phyloP scores from a whole-genome alignment of 2,113 vertebrate species.

The Xenus cinereus region DNA sequence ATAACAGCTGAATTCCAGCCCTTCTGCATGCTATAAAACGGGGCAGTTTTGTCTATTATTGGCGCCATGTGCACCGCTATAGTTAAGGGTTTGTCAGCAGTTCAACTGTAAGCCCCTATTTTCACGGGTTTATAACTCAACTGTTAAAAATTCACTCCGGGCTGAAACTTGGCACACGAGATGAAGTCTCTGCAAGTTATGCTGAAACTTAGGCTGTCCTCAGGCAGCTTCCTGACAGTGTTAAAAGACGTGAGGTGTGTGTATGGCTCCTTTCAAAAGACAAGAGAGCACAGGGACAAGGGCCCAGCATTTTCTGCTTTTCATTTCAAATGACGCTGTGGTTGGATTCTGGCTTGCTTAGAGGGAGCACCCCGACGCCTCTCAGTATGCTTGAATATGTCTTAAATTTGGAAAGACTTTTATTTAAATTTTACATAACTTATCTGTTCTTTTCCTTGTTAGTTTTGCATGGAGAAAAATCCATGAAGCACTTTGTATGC shows the following conservation, averaged over 20 bases:
- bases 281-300: not conserved
- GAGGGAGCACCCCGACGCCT: not conserved
- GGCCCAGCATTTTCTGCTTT: not conserved
- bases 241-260: not conserved
- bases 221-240: not conserved
- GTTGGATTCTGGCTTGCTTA: not conserved
- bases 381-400: fast-evolving
- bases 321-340: not conserved
- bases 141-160: conserved; percentile 50
- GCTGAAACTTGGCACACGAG: conserved; percentile 30
- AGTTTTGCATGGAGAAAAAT: not conserved
- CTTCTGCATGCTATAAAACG: conserved; percentile 56
- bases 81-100: conserved; percentile 34
- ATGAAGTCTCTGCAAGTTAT: not conserved
- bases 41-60: conserved; percentile 55
- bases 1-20: conserved; percentile 71
- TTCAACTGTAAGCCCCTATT: conserved; percentile 43
- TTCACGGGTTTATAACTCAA: conserved; percentile 37
- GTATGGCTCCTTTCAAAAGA: not conserved
- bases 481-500: not conserved
- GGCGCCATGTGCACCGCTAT: not conserved
- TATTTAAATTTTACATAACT: not conserved
- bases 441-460: not conserved
- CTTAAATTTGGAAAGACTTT: not conserved
- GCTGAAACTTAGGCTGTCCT: conserved; percentile 27